A percentile compares a stretch with the other conserved stretches of the same genome.
These are phyloP conservation scores for Odontamblyopus lacepedii DNA, from an alignment of 2,797 vertebrate species.

Conservation along the genomic window DNA sequence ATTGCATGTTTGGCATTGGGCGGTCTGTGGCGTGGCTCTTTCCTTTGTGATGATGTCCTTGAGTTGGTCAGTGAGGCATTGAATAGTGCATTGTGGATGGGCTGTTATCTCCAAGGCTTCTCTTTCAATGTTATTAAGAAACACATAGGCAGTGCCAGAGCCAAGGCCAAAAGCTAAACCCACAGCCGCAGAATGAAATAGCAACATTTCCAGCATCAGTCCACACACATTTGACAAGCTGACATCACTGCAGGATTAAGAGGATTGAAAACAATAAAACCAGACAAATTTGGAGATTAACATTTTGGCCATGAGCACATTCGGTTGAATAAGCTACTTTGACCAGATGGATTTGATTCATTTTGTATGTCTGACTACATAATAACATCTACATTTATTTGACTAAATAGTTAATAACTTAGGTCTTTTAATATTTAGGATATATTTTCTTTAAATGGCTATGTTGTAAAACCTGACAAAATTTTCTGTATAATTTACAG, in stretches of 20 bases:
- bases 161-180: conserved; percentile 47
- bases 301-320: not conserved
- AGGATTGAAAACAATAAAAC: not conserved
- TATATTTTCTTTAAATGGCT: too few species aligned
- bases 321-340: not conserved
- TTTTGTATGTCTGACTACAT: not conserved
- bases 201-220: conserved; percentile 37
- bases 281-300: not conserved
- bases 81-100: conserved; percentile 65
- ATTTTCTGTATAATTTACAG: too few species aligned
- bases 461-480: too few species aligned
- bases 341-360: not conserved
- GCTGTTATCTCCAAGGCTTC: conserved; percentile 71
- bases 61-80: conserved; percentile 59
- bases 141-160: conserved; percentile 42
- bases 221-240: not conserved
- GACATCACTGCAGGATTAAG: conserved; percentile 2
- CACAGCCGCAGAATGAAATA: conserved; percentile 33
- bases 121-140: conserved; percentile 58
- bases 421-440: too few species aligned
- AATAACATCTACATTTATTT: not conserved
- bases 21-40: conserved; percentile 53
- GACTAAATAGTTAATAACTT: not conserved
- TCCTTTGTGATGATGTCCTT: conserved; percentile 67
- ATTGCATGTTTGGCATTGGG: conserved; percentile 51